Evolutionary conservation across 2,888 invertebrate genomes (phyloP).

Genomic region (Philonicus albiceps): DNA sequence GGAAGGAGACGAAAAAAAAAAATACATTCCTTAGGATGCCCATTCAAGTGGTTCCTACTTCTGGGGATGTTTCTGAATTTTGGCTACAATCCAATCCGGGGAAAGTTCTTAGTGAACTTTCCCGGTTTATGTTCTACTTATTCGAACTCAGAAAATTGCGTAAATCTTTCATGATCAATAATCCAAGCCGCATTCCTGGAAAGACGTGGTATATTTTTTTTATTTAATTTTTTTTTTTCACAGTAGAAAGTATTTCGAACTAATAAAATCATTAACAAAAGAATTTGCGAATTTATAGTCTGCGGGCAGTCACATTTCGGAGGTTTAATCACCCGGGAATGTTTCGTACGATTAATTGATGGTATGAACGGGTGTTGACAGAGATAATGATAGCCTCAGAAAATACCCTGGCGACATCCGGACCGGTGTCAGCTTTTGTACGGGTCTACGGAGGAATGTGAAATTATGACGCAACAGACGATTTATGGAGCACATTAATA

Average conservation of each 20-base stretch:
- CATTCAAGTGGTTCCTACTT: neutral
- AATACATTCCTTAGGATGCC: neutral
- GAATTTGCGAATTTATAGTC: neutral
- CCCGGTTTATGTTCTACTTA: neutral
- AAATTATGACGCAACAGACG: neutral
- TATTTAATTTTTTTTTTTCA: neutral
- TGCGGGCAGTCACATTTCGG: neutral
- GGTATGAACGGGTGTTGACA: neutral
- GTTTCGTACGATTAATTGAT: neutral
- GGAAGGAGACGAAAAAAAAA: neutral
- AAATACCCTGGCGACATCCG: constrained; percentile 1
- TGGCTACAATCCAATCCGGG: neutral
- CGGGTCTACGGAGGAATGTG: neutral
- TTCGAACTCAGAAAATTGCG: neutral
- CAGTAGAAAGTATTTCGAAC: neutral
- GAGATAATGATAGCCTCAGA: neutral
- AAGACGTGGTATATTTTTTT: neutral
- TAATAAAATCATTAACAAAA: neutral
- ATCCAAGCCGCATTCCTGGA: neutral
- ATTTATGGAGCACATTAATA: neutral
- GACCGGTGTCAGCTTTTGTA: neutral
- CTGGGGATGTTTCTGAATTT: neutral
- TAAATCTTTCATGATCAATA: neutral
- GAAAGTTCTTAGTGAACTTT: neutral
- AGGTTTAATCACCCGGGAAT: neutral